phyloP scores from a whole-genome alignment of 2,797 vertebrate genomes.

The Netta rufina region DNA sequence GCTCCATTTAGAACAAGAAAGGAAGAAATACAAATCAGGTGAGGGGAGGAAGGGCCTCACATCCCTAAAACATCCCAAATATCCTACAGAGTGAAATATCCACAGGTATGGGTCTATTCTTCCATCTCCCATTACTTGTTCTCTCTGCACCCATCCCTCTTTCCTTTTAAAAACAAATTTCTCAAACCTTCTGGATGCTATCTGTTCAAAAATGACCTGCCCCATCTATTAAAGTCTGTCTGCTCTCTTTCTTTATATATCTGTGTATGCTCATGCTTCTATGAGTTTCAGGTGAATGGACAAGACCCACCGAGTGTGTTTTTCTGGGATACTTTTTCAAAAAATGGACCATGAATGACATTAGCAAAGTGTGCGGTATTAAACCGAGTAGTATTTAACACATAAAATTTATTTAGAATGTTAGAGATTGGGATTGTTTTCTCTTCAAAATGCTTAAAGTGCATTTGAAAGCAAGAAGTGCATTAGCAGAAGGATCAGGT shows the following conservation, averaged over 20 bases:
- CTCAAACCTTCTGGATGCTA: background rate
- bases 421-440: background rate
- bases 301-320: background rate
- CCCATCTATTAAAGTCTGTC: background rate
- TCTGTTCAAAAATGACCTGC: background rate
- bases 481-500: background rate
- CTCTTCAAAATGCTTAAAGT: background rate
- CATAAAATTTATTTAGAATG: background rate
- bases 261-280: background rate
- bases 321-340: background rate
- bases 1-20: background rate
- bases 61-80: background rate
- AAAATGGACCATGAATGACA: background rate
- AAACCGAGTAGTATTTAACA: background rate
- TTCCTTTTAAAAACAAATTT: background rate
- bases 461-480: background rate
- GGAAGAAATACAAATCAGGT: background rate
- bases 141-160: background rate
- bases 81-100: background rate
- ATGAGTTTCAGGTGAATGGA: background rate
- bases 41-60: background rate
- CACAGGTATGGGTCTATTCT: background rate
- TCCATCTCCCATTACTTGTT: background rate
- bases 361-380: background rate
- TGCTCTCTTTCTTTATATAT: background rate